These are phyloP conservation scores for Grammomys surdaster DNA, from an alignment of 2,113 vertebrate species.

Conservation along the genomic window DNA sequence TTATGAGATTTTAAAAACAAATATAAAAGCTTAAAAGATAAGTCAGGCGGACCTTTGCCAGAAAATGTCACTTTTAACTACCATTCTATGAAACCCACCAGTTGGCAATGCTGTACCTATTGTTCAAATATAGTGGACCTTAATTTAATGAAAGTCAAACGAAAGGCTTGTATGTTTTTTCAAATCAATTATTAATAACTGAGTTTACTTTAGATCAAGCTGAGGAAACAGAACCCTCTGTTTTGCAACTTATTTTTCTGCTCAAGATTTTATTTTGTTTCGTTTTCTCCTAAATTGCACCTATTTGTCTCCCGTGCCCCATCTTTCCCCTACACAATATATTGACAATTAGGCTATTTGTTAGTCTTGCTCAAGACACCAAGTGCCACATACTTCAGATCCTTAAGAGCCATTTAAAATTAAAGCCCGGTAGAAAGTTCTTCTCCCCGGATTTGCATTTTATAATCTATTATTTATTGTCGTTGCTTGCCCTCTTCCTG, in stretches of 20 bases:
- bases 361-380: slow-evolving; percentile 59
- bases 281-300: slow-evolving; percentile 53
- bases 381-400: slow-evolving; percentile 30
- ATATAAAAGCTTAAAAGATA: neutral
- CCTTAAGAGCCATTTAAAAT: slow-evolving; percentile 41
- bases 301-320: slow-evolving; percentile 18
- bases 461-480: slow-evolving; percentile 66
- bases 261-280: slow-evolving; percentile 51
- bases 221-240: neutral
- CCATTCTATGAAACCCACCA: neutral
- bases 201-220: slow-evolving; percentile 29
- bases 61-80: slow-evolving; percentile 5
- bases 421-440: slow-evolving; percentile 56
- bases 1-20: slow-evolving; percentile 8
- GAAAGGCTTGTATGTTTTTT: slow-evolving; percentile 50
- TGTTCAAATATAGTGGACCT: slow-evolving; percentile 11
- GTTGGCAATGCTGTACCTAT: neutral
- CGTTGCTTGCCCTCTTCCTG: slow-evolving; percentile 17
- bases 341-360: slow-evolving; percentile 42
- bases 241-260: slow-evolving; percentile 38
- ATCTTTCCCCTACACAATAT: neutral
- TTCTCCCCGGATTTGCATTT: slow-evolving; percentile 62
- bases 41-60: neutral
- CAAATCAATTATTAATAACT: slow-evolving; percentile 73
- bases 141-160: slow-evolving; percentile 18